Conservation (phyloP, 2,797 vertebrate species). For the Spatula versicolor region DNA sequence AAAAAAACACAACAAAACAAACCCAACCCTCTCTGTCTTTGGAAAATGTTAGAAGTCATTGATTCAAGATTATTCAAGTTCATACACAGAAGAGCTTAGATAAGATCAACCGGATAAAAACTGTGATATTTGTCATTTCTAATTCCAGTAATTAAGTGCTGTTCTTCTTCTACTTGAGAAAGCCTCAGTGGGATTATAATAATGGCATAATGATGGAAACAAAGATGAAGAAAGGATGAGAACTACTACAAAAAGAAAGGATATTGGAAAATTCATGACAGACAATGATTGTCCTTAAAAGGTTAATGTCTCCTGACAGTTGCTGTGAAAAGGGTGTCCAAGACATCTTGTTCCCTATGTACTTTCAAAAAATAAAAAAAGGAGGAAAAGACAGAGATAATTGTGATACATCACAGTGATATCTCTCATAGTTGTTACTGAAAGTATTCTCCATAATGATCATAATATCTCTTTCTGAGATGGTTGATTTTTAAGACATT, state of each 20-base stretch:
- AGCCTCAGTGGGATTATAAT: constrained; percentile 79
- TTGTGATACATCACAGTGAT: background rate
- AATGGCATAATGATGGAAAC: constrained; percentile 77
- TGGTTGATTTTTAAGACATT: background rate
- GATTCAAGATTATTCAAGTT: constrained; percentile 79
- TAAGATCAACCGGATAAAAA: constrained; percentile 78
- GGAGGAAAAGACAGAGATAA: background rate
- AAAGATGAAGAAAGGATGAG: constrained; percentile 77
- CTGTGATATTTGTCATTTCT: constrained; percentile 81
- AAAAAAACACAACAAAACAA: background rate
- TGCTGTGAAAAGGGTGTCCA: background rate
- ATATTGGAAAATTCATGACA: constrained; percentile 78
- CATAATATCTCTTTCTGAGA: background rate
- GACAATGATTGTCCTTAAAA: constrained; percentile 33
- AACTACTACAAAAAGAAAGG: constrained; percentile 72
- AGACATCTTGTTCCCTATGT: background rate
- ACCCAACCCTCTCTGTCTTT: constrained; percentile 22
- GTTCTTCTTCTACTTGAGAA: constrained; percentile 78
- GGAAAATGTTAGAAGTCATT: constrained; percentile 73
- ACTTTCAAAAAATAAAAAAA: background rate
- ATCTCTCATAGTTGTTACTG: background rate
- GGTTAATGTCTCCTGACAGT: constrained; percentile 31
- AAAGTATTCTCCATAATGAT: background rate
- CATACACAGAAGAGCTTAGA: constrained; percentile 73
- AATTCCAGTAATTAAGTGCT: constrained; percentile 82